A percentile compares a stretch with the other conserved stretches of the same genome.
Conservation (phyloP, 2,888 invertebrate species). For the Calliphora vomitoria region DNA sequence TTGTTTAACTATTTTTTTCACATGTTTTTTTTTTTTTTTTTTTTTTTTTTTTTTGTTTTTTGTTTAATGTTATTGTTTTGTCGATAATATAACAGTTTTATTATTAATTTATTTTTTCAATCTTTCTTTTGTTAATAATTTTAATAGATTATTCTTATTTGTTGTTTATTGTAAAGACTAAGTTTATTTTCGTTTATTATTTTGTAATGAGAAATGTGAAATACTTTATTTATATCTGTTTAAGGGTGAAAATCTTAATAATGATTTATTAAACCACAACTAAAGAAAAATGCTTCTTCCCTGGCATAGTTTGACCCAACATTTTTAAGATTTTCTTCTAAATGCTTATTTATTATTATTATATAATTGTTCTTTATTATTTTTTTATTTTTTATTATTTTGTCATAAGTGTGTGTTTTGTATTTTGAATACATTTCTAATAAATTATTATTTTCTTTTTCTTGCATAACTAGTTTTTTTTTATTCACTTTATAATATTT, state of each 20-base stretch:
- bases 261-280: conserved; percentile 1
- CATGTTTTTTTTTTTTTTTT: conserved; percentile 40
- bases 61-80: conserved; percentile 63
- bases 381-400: conserved; percentile 36
- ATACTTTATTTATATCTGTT: conserved; percentile 13
- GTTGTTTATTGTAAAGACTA: conserved; percentile 34
- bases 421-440: conserved; percentile 69
- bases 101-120: conserved; percentile 42
- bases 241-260: conserved; percentile 42
- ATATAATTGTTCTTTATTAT: not conserved
- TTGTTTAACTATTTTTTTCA: conserved; percentile 67
- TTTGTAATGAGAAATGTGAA: conserved; percentile 52
- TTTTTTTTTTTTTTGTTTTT: conserved; percentile 41
- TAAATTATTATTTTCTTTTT: conserved; percentile 53
- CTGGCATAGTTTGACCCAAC: conserved; percentile 24
- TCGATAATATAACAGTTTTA: conserved; percentile 71
- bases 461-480: conserved; percentile 54
- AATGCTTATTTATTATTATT: conserved; percentile 51
- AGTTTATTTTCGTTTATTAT: conserved; percentile 22
- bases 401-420: conserved; percentile 58
- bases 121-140: conserved; percentile 32
- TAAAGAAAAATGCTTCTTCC: not conserved
- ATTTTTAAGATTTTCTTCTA: conserved; percentile 61
- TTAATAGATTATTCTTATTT: conserved; percentile 43
- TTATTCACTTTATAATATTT: conserved; percentile 29